Base-by-base conservation (phyloP, 2,113 vertebrate species). In the Glaucidium brasilianum region DNA sequence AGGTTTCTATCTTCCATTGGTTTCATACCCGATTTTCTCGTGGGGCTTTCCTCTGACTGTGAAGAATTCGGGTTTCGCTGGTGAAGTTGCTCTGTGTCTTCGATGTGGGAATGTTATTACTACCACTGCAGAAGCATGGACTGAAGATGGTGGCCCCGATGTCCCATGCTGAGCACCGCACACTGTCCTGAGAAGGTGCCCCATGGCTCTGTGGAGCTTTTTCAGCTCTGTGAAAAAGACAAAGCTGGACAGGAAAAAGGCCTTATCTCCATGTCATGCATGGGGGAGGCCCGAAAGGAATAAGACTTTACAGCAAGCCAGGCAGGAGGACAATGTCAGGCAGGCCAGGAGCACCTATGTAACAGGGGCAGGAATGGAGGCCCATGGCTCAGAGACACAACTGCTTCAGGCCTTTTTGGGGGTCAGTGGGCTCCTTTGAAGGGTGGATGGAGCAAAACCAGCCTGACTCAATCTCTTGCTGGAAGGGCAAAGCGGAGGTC, bases 381-480 rank as follows among this genome's bases (percentile, higher is more conserved):
- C 19, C n/a, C 35, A 34, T 4, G 23, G 35, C 25, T 81, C 29
- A n/a, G 49, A 53, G 19, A 59, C 16, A 62, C 34, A 88, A 22
- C 12, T 0, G 0, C 19, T 41, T 50, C 1, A 2, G 41, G 72
- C 14, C 13, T 86, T 72, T 59, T 6, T 60, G 45, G 9, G 8
- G 20, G 8, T 19, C 18, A 68, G 4, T 0, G 0, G 49, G 20
- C 18, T 88, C 47, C 75, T 88, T 71, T 66, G 88, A 77, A 66
- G 16, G 4, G 3, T 37, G 22, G 18, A 49, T 73, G 37, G 23
- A 37, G 47, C 37, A 83, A 93, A 74, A 45, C 7, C 2, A 2
- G 69, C 12, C 9, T 1, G 9, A 58, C 12, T 84, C 15, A 43
- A 10, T 39, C 21, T 5, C 22, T 66, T 35, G 12, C 13, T 74